A percentile compares a stretch with the other conserved stretches of the same genome.
phyloP scores from a whole-genome alignment of 2,113 vertebrate genomes.

The Toxotes chatareus region DNA sequence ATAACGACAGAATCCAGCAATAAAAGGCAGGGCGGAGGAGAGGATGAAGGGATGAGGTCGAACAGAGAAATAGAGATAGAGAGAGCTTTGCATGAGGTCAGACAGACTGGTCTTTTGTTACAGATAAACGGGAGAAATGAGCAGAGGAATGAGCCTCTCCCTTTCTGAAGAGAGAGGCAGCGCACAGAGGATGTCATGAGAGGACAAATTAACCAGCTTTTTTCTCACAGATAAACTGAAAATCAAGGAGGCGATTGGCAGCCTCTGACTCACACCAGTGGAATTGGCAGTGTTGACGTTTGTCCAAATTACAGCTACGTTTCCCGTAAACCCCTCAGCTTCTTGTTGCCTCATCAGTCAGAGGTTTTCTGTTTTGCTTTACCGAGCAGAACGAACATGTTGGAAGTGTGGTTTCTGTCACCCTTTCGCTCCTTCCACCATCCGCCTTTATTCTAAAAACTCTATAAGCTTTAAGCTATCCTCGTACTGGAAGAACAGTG shows the following conservation, averaged over 20 bases:
- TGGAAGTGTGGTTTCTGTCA: constrained; percentile 61
- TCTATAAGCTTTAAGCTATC: constrained; percentile 16
- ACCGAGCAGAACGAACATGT: constrained; percentile 57
- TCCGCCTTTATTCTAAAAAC: constrained; percentile 59
- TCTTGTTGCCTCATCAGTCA: constrained; percentile 60
- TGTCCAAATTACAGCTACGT: constrained; percentile 49
- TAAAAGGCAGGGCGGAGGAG: constrained; percentile 60
- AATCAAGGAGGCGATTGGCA: constrained; percentile 32
- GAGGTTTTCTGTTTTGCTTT: constrained; percentile 66
- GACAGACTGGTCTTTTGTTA: constrained; percentile 37
- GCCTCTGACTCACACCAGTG: constrained; percentile 45
- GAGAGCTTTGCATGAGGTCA: constrained; percentile 65
- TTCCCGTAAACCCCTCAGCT: constrained; percentile 37
- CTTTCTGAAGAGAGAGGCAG: constrained; percentile 5
- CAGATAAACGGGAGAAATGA: constrained; percentile 57
- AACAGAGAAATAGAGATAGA: constrained; percentile 50
- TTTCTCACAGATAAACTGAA: constrained; percentile 39
- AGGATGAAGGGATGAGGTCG: constrained; percentile 70
- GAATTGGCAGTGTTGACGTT: constrained; percentile 28
- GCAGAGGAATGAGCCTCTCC: background rate
- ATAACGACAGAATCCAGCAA: constrained; percentile 67
- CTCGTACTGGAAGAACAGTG: constrained; percentile 35
- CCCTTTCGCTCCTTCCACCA: constrained; percentile 61
- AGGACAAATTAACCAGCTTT: constrained; percentile 60
- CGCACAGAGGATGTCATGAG: constrained; percentile 33